Percentiles rank a stretch among this genome's conserved stretches.
phyloP scores from a whole-genome alignment of 1,140 invertebrate species.

The Tigriopus japonicus region DNA sequence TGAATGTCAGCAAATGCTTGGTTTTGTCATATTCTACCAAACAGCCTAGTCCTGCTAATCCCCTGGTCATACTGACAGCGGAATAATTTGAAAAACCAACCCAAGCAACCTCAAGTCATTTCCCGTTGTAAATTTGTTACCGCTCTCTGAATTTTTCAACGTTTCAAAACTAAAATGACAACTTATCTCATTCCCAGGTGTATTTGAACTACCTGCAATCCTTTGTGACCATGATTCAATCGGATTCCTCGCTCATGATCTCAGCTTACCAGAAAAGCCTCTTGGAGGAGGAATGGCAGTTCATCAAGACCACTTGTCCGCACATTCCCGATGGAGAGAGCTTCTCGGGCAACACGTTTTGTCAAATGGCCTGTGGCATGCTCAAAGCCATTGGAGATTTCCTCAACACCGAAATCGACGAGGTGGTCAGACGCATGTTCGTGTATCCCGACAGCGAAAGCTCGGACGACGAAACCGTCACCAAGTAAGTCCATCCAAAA shows the following conservation, averaged over 20 bases:
- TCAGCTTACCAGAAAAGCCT: conserved; percentile 44
- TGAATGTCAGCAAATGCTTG: too few species aligned
- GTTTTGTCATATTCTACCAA: too few species aligned
- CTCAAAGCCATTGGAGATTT: conserved; percentile 32
- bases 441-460: not conserved
- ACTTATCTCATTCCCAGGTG: not conserved
- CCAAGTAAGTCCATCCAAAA: conserved; percentile 6
- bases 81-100: too few species aligned
- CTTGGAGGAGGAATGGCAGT: conserved; percentile 60
- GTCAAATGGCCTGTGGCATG: conserved; percentile 34
- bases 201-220: conserved; percentile 20
- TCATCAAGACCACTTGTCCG: conserved; percentile 44
- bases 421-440: conserved; percentile 25
- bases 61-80: too few species aligned
- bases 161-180: too few species aligned
- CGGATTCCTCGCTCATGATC: conserved; percentile 30
- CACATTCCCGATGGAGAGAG: conserved; percentile 45
- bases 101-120: too few species aligned
- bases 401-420: conserved; percentile 32
- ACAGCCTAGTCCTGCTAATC: too few species aligned
- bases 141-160: too few species aligned
- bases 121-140: too few species aligned
- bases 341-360: conserved; percentile 44
- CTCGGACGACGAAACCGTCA: conserved; percentile 2
- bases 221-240: conserved; percentile 46